Evolutionary conservation across 1,140 invertebrate genomes (phyloP).

Genomic region (Lepidotrigona ventralis): DNA sequence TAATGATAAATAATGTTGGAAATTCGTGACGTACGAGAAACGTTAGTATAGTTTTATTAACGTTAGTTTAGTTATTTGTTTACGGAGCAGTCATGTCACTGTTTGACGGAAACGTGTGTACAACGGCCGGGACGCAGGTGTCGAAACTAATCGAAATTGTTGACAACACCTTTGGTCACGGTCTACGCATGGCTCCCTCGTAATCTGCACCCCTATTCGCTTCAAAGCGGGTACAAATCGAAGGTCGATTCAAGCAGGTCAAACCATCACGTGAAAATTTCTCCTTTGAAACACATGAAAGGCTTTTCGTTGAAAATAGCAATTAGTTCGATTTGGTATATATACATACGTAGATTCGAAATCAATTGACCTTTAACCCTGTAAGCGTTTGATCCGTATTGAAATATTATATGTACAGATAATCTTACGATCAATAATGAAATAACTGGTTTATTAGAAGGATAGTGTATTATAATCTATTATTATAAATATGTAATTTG

Average conservation of each 20-base stretch:
- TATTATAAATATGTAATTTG: no score
- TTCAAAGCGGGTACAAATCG: constrained; percentile 17
- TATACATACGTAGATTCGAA: no score
- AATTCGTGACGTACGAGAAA: background rate
- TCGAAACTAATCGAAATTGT: constrained; percentile 37
- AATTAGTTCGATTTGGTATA: no score
- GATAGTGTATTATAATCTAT: no score
- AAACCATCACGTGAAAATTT: constrained; percentile 4
- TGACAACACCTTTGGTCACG: constrained; percentile 18
- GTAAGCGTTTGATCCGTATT: background rate
- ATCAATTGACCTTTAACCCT: background rate
- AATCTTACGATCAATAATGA: no score
- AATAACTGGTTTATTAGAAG: no score
- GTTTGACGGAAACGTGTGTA: background rate
- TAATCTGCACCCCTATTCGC: background rate
- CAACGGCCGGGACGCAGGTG: background rate
- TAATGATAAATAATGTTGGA: background rate
- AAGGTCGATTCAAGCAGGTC: constrained; percentile 17
- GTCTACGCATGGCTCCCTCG: background rate
- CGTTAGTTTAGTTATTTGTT: background rate
- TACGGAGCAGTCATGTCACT: background rate
- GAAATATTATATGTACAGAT: no score
- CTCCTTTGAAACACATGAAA: background rate
- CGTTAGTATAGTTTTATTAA: background rate
- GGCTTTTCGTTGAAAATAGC: background rate